A percentile compares a stretch with the other conserved stretches of the same genome.
These are phyloP conservation scores for Cariama cristata DNA, from an alignment of 2,113 vertebrate species.

Conservation along the genomic window DNA sequence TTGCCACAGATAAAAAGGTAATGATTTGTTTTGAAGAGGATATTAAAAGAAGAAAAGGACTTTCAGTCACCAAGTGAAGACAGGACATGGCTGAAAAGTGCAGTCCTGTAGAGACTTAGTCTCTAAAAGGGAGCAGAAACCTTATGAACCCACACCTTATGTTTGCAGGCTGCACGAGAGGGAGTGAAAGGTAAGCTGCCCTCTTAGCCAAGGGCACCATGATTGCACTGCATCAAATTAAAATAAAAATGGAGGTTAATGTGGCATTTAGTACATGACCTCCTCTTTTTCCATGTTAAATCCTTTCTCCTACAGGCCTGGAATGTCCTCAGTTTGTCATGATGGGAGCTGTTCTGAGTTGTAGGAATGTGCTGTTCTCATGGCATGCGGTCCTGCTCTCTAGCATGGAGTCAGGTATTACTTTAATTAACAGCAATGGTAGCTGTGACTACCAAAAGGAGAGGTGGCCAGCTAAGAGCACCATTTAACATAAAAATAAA, in stretches of 20 bases:
- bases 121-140: not conserved
- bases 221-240: not conserved
- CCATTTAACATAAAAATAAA: constrained; percentile 23
- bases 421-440: constrained; percentile 1
- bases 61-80: not conserved
- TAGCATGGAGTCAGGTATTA: not conserved
- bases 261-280: not conserved
- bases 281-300: not conserved
- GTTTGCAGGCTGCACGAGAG: not conserved
- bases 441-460: not conserved
- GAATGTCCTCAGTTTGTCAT: not conserved
- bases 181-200: not conserved
- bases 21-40: not conserved
- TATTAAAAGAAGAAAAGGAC: not conserved
- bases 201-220: not conserved
- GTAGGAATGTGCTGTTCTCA: not conserved
- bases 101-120: not conserved
- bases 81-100: not conserved
- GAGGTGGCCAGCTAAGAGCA: not conserved
- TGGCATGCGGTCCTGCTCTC: not conserved
- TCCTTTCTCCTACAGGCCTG: not conserved
- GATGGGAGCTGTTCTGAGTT: not conserved
- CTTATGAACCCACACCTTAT: not conserved
- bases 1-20: not conserved
- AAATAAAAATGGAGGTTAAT: not conserved